Conservation (phyloP, 30 jellyfish, hydroid and myxozoan genomes). For the Rhopilema esculentum region DNA sequence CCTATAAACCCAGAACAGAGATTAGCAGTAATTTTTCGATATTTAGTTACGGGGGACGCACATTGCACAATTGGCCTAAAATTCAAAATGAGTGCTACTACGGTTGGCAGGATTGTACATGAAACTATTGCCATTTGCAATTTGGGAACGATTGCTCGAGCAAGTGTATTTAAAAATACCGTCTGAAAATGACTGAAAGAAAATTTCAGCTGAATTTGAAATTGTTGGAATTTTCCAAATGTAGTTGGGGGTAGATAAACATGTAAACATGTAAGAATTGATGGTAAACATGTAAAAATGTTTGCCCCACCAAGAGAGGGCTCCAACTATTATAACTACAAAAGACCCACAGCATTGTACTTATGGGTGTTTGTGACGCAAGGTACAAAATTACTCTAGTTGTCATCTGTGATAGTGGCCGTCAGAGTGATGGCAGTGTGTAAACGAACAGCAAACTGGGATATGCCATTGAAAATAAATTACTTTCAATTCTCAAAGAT, state of each 20-base stretch:
- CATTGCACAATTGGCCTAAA: slow-evolving; percentile 54
- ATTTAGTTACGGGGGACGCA: slow-evolving; percentile 60
- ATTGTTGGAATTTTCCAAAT: slow-evolving; percentile 37
- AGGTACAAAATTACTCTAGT: slow-evolving; percentile 45
- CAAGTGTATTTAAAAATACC: background rate
- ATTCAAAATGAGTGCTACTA: slow-evolving; percentile 39
- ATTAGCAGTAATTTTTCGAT: background rate
- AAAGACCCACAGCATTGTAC: slow-evolving; percentile 61
- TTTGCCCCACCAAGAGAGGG: slow-evolving; percentile 45
- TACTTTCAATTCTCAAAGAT: slow-evolving; percentile 26
- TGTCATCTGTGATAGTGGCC: slow-evolving; percentile 74
- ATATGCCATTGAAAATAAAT: slow-evolving; percentile 45
- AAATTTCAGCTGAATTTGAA: slow-evolving; percentile 25
- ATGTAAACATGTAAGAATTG: too few species aligned
- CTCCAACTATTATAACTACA: slow-evolving; percentile 34
- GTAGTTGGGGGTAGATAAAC: slow-evolving; percentile 32
- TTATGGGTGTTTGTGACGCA: slow-evolving; percentile 69
- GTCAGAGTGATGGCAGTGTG: slow-evolving; percentile 74
- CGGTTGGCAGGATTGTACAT: slow-evolving; percentile 25
- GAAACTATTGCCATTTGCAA: slow-evolving; percentile 40
- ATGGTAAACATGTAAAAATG: slow-evolving; percentile 57
- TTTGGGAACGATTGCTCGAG: slow-evolving; percentile 18
- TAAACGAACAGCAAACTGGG: slow-evolving; percentile 37
- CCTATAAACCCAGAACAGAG: too few species aligned
- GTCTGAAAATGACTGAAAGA: slow-evolving; percentile 19